Evolutionary conservation across 2,113 vertebrate genomes (phyloP).

Genomic region (Paramisgurnus dabryanus): DNA sequence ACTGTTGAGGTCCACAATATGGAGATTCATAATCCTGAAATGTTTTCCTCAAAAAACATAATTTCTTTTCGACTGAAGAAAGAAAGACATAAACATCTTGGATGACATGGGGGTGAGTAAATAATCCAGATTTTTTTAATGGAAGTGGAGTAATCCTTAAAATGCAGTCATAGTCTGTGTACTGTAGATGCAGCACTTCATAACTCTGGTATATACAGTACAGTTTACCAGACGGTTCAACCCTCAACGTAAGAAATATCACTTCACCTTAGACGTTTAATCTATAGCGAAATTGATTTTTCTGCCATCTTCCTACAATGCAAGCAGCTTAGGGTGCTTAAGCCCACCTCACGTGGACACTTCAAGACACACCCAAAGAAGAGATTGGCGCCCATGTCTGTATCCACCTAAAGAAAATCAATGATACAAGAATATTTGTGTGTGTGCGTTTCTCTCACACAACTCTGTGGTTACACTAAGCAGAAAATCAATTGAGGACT

Average conservation of each 20-base stretch:
- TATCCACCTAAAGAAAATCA: constrained; percentile 32
- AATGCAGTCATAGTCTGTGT: neutral
- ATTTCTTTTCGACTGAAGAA: no score
- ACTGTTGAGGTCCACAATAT: no score
- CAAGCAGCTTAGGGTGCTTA: neutral
- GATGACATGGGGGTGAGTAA: no score
- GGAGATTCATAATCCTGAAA: no score
- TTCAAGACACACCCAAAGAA: constrained; percentile 5
- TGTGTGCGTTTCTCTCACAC: constrained; percentile 1
- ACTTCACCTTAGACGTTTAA: neutral
- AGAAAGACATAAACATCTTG: no score
- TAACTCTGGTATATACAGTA: neutral
- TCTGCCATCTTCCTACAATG: neutral
- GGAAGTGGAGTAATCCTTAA: no score
- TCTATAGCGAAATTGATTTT: neutral
- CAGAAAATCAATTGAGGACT: constrained; percentile 36
- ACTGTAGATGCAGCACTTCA: no score
- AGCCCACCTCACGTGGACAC: neutral
- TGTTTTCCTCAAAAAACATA: no score
- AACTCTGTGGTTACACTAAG: constrained; percentile 32
- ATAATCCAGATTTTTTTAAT: no score
- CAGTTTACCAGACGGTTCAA: neutral
- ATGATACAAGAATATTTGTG: constrained; percentile 6
- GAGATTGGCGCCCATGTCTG: constrained; percentile 25
- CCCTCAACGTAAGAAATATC: neutral